Percentiles rank a stretch among this genome's conserved stretches.
phyloP scores from a whole-genome alignment of 2,888 invertebrate species.

The Tillus elongatus region DNA sequence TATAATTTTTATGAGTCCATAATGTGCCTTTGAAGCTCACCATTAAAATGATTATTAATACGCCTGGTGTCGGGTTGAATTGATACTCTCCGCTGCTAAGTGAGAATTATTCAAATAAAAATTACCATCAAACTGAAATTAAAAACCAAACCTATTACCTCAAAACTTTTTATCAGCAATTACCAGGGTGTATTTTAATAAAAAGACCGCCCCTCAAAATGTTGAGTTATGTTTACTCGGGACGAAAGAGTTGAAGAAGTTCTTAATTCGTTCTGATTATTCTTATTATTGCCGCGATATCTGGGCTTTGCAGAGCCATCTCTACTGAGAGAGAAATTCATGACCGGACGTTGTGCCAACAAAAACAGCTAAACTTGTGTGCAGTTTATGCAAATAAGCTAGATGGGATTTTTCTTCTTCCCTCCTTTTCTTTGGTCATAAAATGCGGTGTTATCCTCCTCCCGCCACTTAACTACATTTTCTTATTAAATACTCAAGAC shows the following conservation, averaged over 20 bases:
- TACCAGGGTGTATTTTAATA: slow-evolving; percentile 33
- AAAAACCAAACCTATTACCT: no score
- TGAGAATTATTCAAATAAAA: no score
- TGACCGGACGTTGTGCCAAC: slow-evolving; percentile 28
- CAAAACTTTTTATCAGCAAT: slow-evolving; percentile 35
- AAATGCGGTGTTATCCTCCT: slow-evolving; percentile 40
- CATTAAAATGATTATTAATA: no score
- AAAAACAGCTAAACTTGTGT: slow-evolving; percentile 35
- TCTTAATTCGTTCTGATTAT: slow-evolving; percentile 43
- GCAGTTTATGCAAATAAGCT: slow-evolving; percentile 45
- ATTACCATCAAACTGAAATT: no score
- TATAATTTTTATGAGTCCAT: no score
- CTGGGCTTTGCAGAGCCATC: slow-evolving; percentile 35
- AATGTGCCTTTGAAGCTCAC: no score
- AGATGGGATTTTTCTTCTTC: slow-evolving; percentile 44
- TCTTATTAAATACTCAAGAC: slow-evolving; percentile 42
- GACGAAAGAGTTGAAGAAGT: slow-evolving; percentile 36
- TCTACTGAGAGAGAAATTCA: slow-evolving; percentile 34
- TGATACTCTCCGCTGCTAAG: no score
- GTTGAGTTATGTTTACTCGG: slow-evolving; percentile 30
- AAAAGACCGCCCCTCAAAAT: slow-evolving; percentile 23
- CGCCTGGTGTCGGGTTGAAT: no score
- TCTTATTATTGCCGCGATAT: slow-evolving; percentile 42
- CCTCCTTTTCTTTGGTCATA: slow-evolving; percentile 37
- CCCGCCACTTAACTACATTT: slow-evolving; percentile 40